Evolutionary conservation across 2,888 invertebrate genomes (phyloP).

Genomic region (Arctia plantaginis): DNA sequence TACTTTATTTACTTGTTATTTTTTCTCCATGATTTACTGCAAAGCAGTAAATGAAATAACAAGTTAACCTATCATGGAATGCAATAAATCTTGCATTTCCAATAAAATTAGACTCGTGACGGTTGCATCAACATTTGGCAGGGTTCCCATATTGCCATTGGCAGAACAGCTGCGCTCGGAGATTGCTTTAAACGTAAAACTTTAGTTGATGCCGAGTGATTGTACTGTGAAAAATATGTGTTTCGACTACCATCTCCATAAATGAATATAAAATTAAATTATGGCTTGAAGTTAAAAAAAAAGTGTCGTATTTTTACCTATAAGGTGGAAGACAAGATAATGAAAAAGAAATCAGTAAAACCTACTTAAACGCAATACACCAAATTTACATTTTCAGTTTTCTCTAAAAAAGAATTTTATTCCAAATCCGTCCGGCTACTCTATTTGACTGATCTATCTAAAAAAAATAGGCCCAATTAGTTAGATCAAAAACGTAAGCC

Average conservation of each 20-base stretch:
- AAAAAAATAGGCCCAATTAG: too few relatives aligned
- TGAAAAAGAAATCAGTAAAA: too few relatives aligned
- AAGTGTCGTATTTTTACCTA: neutral
- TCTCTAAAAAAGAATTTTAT: too few relatives aligned
- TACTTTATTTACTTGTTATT: neutral
- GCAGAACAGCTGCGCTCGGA: slow-evolving; percentile 52
- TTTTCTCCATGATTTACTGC: neutral
- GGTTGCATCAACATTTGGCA: slow-evolving; percentile 48
- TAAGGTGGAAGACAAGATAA: too few relatives aligned
- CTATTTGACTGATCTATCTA: too few relatives aligned
- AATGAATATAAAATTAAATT: slow-evolving; percentile 1
- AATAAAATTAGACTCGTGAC: slow-evolving; percentile 35
- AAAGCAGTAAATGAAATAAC: neutral
- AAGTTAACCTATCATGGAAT: slow-evolving; percentile 1
- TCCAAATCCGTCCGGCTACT: too few relatives aligned
- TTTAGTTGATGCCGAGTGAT: slow-evolving; percentile 40
- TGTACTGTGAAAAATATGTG: slow-evolving; percentile 49
- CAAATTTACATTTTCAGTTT: too few relatives aligned
- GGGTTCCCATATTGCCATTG: slow-evolving; percentile 41
- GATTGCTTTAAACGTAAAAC: slow-evolving; percentile 52
- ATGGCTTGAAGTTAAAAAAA: neutral
- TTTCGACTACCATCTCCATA: slow-evolving; percentile 36
- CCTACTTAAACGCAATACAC: too few relatives aligned
- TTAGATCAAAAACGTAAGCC: too few relatives aligned
- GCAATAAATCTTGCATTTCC: slow-evolving; percentile 23